These are phyloP conservation scores for Arctopsyche grandis DNA, from an alignment of 1,140 invertebrate species.

Conservation along the genomic window DNA sequence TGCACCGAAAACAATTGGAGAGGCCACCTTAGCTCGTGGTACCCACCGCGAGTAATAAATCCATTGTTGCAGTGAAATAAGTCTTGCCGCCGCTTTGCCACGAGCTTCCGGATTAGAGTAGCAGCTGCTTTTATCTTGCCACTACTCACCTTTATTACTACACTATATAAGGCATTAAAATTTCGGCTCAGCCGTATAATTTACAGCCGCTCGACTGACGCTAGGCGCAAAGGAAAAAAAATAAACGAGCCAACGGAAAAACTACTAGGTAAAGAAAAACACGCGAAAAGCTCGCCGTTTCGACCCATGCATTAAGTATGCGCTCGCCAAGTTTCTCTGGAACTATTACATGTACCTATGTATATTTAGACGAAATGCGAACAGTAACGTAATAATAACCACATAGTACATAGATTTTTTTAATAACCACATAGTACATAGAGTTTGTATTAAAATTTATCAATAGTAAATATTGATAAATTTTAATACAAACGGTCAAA, in stretches of 20 bases:
- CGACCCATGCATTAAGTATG: not conserved
- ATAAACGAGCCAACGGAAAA: not conserved
- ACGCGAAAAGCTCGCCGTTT: conserved; percentile 1
- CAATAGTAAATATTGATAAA: too few species aligned
- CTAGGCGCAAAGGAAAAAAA: not conserved
- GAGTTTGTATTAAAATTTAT: too few species aligned
- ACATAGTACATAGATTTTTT: too few species aligned
- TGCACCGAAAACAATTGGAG: not conserved
- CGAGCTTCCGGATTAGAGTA: conserved; percentile 50
- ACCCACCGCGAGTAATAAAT: conserved; percentile 41
- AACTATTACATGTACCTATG: too few species aligned
- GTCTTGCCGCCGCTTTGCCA: conserved; percentile 43
- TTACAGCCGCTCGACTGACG: conserved; percentile 4
- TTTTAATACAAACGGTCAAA: too few species aligned
- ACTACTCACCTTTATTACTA: conserved; percentile 46
- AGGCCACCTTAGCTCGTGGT: not conserved
- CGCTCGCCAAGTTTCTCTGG: not conserved
- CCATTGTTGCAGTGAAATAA: conserved; percentile 49
- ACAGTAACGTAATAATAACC: not conserved
- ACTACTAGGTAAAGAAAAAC: not conserved
- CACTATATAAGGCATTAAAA: conserved; percentile 36
- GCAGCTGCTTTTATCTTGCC: conserved; percentile 44
- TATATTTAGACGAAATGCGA: too few species aligned
- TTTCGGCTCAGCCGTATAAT: conserved; percentile 28
- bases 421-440: too few species aligned